Conservation (phyloP, 2,888 invertebrate genomes). For the Eristalinus aeneus region DNA sequence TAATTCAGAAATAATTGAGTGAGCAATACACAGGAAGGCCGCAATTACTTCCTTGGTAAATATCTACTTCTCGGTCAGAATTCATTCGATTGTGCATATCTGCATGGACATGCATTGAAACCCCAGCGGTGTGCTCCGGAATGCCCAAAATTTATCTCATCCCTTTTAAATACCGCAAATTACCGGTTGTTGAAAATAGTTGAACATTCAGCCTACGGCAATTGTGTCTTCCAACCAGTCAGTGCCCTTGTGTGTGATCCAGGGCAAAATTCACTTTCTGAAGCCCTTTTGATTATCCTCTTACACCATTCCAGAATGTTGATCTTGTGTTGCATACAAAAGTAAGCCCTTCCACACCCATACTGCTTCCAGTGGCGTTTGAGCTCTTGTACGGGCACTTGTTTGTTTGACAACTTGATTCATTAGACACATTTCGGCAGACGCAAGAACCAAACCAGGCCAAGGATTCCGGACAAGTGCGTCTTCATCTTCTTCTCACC, state of each 20-base stretch:
- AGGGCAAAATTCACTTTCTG: not conserved
- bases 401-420: constrained; percentile 45
- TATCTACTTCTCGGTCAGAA: not conserved
- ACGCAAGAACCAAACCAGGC: constrained; percentile 6
- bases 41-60: not conserved
- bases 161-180: not conserved
- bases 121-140: not conserved
- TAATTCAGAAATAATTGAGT: not conserved
- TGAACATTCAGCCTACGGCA: not conserved
- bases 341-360: not conserved
- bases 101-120: not conserved
- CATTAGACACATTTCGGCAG: constrained; percentile 29
- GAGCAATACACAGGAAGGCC: not conserved
- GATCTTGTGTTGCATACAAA: constrained; percentile 21
- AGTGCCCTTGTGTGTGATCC: not conserved
- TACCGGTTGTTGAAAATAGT: constrained; percentile 1
- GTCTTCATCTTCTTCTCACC: constrained; percentile 58
- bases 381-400: not conserved
- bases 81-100: not conserved
- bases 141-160: not conserved
- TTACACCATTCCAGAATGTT: not conserved
- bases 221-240: not conserved
- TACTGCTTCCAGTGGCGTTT: not conserved
- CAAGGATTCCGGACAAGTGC: constrained; percentile 10
- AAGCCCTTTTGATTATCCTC: not conserved